phyloP scores from a whole-genome alignment of 2,113 vertebrate genomes.

The Cricetomys ansorgei region DNA sequence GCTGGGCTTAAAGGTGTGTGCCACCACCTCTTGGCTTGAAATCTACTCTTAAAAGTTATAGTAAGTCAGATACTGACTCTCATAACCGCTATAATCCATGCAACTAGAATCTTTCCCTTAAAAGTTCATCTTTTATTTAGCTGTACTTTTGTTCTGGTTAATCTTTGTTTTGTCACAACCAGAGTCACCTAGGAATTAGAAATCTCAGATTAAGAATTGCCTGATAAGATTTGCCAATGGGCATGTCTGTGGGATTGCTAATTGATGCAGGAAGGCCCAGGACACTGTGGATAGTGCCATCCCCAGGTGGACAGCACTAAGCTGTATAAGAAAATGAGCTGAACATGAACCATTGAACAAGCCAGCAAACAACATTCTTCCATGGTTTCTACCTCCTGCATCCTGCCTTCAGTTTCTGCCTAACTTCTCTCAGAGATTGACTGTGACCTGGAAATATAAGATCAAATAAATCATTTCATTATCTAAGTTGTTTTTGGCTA shows the following conservation, averaged over 20 bases:
- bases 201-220: background rate
- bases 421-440: background rate
- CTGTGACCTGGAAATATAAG: background rate
- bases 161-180: background rate
- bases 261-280: background rate
- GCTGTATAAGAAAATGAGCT: background rate
- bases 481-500: background rate
- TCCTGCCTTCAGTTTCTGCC: background rate
- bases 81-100: background rate
- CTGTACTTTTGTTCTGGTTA: background rate
- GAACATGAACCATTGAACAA: background rate
- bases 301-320: background rate
- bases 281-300: background rate
- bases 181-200: background rate
- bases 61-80: slow-evolving; percentile 29
- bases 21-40: background rate
- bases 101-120: slow-evolving; percentile 39
- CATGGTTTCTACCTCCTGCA: background rate
- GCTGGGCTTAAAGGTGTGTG: background rate
- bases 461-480: background rate
- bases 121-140: slow-evolving; percentile 2
- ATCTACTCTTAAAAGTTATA: background rate
- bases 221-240: background rate
- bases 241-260: background rate
- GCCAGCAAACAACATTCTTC: background rate